phyloP scores from a whole-genome alignment of 2,113 vertebrate genomes.

The Thunnus thynnus region DNA sequence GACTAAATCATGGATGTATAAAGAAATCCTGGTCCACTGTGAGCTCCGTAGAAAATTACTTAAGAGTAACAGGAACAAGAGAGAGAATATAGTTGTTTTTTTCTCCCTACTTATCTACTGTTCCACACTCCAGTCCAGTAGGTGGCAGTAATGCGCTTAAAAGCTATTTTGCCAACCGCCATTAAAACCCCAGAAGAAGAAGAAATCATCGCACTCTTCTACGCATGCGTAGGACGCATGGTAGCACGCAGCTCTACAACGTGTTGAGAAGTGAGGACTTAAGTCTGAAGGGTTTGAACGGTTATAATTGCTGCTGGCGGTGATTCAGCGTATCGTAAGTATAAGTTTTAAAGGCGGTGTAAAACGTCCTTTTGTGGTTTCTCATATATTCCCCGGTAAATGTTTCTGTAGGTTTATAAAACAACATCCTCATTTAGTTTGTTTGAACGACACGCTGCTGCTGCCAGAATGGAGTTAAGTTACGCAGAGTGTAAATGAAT shows the following conservation, averaged over 20 bases:
- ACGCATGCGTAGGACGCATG: not conserved
- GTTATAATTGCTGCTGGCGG: not conserved
- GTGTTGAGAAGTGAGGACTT: constrained; percentile 36
- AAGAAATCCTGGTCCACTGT: too few relatives aligned
- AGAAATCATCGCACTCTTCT: too few relatives aligned
- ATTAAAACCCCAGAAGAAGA: too few relatives aligned
- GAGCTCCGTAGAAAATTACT: too few relatives aligned
- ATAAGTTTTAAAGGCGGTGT: not conserved
- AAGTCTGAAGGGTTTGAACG: not conserved
- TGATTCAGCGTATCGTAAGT: constrained; percentile 52
- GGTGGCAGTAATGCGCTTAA: too few relatives aligned
- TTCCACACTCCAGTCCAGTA: too few relatives aligned
- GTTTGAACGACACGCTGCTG: constrained; percentile 26
- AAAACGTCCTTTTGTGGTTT: rapidly evolving
- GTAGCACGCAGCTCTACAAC: constrained; percentile 79
- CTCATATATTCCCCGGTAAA: rapidly evolving
- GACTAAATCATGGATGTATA: too few relatives aligned
- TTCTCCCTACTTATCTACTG: too few relatives aligned
- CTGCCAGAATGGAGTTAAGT: not conserved
- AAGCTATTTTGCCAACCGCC: too few relatives aligned
- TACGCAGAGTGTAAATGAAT: not conserved
- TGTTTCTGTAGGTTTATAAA: not conserved
- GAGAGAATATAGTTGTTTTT: too few relatives aligned
- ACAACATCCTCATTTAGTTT: not conserved
- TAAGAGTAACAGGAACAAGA: too few relatives aligned